phyloP scores from a whole-genome alignment of 2,113 vertebrate genomes.

The Desmodus rotundus region DNA sequence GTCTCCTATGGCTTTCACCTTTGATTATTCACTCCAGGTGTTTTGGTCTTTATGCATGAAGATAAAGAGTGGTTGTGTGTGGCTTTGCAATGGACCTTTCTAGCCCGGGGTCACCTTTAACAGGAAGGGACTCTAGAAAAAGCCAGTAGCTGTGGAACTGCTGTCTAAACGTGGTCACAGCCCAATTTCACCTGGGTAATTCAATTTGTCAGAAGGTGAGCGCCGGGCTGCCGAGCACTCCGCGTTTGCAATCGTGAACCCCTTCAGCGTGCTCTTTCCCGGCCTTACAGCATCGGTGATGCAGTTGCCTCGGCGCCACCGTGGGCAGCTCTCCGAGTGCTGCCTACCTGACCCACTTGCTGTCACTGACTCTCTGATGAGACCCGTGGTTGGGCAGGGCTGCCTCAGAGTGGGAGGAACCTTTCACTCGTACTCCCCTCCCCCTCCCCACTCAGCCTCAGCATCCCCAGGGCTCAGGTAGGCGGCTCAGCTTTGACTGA shows the following conservation, averaged over 20 bases:
- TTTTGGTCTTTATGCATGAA: not conserved
- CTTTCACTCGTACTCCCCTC: not conserved
- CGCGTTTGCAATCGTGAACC: fast-evolving
- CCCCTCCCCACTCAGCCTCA: fast-evolving
- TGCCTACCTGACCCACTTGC: not conserved
- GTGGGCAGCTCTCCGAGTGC: not conserved
- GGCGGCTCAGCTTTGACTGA: not conserved
- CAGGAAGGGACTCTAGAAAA: not conserved
- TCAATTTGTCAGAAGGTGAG: not conserved
- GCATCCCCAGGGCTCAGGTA: not conserved
- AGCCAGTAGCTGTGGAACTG: not conserved
- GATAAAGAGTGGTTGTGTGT: not conserved
- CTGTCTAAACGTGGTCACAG: not conserved
- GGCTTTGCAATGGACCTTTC: not conserved
- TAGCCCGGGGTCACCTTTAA: not conserved
- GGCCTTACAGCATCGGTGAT: not conserved
- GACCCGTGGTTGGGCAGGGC: not conserved
- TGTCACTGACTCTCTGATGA: not conserved
- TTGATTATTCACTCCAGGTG: not conserved
- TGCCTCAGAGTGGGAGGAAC: not conserved
- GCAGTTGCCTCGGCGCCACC: not conserved
- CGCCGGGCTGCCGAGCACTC: not conserved
- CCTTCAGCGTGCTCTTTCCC: not conserved
- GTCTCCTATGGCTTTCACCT: not conserved
- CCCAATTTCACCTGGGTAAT: too few relatives aligned